Evolutionary conservation across 2,113 vertebrate genomes (phyloP), one percentile per base, ranked within the genome.

Genomic region (Tiliqua scincoides): DNA sequence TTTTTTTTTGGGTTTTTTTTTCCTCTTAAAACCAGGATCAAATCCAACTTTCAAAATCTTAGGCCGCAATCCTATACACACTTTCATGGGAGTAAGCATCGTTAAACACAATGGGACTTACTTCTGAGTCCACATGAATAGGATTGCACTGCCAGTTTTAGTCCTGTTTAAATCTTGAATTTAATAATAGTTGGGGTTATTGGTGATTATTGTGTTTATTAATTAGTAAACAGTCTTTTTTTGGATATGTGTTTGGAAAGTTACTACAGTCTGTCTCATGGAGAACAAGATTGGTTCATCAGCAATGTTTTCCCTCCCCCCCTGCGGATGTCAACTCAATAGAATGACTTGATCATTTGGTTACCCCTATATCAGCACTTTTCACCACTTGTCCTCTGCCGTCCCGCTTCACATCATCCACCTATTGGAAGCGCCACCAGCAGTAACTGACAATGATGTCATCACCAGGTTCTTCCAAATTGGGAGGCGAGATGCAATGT

Each of bases 171-270:
- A 61, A 0, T 91, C 59, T 71, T 82, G 76, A 90, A 23, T 68
- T 82, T 92, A 85, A 65, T 92, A 85, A 72, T 79, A 87, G 32
- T 85, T 89, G 90, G 83, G 85, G 82, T 91, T 85, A 8, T 87
- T 79, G 85, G 80, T 43, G 72, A 82, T 84, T 85, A n/a, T 90
- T 89, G 73, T 90, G 85, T 65, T 89, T 0, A 0, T 61, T 86
- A 91, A 76, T 88, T 95, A 94, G 85, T 91, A 90, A 93, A 92
- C 3, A 81, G 81, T 73, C 87, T 54, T 3, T 89, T 90, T 1
- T 3, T 1, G 6, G 82, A 75, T 91, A 78, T 89, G 0, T 88
- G 57, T 86, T 82, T 32, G 77, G 86, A 70, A 79, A 89, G 78
- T 91, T 91, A 85, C 86, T 89, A 81, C 35, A 84, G 14, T 14